A percentile compares a stretch with the other conserved stretches of the same genome.
These are phyloP conservation scores for Peromyscus maniculatus DNA, from an alignment of 2,113 vertebrate genomes.

Conservation along the genomic window DNA sequence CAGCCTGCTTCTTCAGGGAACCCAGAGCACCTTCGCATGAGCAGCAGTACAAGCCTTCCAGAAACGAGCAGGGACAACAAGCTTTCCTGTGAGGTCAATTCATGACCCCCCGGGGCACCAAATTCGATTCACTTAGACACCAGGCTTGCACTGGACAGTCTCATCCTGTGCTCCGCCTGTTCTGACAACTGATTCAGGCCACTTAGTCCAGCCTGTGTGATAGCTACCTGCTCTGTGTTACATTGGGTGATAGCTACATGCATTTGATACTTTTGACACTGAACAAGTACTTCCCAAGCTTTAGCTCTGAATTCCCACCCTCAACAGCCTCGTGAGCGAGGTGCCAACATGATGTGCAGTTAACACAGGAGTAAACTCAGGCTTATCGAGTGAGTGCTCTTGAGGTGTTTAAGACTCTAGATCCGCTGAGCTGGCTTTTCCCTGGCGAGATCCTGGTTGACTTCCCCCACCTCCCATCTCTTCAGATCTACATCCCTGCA, in stretches of 20 bases:
- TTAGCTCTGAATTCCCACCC: background rate
- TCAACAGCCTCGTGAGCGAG: background rate
- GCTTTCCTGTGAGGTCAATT: background rate
- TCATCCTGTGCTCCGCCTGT: background rate
- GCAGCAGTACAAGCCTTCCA: background rate
- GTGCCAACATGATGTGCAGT: background rate
- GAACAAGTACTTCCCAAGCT: background rate
- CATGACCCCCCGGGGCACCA: background rate
- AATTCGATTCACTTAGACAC: background rate
- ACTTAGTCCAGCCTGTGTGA: background rate
- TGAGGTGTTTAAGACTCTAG: background rate
- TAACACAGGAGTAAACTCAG: background rate
- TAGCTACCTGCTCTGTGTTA: background rate
- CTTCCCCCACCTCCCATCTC: background rate
- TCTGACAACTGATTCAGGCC: background rate
- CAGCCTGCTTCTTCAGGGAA: constrained; percentile 36
- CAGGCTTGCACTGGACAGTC: background rate
- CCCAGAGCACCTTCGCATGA: background rate
- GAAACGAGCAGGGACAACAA: background rate
- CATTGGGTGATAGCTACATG: background rate
- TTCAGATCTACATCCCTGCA: background rate
- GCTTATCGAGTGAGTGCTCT: background rate
- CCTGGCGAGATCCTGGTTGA: background rate
- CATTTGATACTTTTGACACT: background rate
- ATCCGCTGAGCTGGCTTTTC: background rate